Evolutionary conservation across 2,888 invertebrate species (phyloP).

Genomic region (Phyllotreta striolata): DNA sequence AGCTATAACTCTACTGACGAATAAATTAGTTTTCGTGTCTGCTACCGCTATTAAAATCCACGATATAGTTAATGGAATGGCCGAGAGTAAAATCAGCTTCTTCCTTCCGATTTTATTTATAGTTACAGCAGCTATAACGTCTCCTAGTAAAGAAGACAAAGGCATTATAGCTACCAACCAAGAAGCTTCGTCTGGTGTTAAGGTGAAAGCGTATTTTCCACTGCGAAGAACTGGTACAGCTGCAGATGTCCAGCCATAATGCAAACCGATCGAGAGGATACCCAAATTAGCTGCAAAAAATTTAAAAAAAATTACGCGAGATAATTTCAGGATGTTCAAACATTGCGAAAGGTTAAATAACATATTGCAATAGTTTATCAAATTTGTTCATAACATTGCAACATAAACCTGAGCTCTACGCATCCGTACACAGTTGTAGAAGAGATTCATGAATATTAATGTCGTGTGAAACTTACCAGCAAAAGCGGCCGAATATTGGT

Average conservation of each 20-base stretch:
- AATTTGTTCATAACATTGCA: neutral
- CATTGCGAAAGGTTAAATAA: neutral
- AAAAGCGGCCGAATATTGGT: constrained; percentile 50
- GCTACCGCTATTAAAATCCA: constrained; percentile 71
- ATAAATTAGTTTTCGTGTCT: constrained; percentile 65
- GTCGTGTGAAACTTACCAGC: constrained; percentile 46
- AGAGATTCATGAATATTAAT: neutral
- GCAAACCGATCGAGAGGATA: constrained; percentile 56
- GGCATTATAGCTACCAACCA: constrained; percentile 73
- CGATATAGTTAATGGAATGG: constrained; percentile 68
- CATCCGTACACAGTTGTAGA: neutral
- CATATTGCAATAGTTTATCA: neutral
- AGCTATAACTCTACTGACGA: constrained; percentile 65
- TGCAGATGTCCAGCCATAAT: constrained; percentile 68
- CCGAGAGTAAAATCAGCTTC: constrained; percentile 68
- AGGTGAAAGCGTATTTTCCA: constrained; percentile 63
- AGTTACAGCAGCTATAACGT: constrained; percentile 68
- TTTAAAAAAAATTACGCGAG: neutral
- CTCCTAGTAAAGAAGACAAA: constrained; percentile 70
- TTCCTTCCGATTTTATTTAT: constrained; percentile 74
- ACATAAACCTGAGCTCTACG: neutral
- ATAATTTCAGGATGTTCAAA: neutral
- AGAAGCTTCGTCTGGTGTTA: constrained; percentile 64
- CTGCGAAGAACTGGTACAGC: constrained; percentile 64
- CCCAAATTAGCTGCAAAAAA: constrained; percentile 53